These are phyloP conservation scores for Trinorchestia longiramus DNA, from an alignment of 1,140 invertebrate species.

Conservation along the genomic window DNA sequence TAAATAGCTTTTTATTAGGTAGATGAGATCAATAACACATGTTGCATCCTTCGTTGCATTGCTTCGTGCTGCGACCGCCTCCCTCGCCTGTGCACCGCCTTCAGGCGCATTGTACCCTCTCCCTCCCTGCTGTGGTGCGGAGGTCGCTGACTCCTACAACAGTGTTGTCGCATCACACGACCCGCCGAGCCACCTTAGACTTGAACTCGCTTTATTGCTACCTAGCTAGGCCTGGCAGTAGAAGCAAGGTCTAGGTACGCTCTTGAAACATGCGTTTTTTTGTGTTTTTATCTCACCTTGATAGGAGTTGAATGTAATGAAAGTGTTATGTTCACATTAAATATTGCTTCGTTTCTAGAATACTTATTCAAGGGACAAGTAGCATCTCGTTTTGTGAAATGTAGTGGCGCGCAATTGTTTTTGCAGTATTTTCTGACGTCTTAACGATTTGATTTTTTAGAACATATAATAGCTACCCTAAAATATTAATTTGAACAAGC, in stretches of 20 bases:
- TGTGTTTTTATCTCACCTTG: background rate
- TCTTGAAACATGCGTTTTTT: background rate
- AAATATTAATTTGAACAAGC: no score
- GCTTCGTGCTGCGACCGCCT: background rate
- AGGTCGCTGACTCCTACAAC: slow-evolving; percentile 17
- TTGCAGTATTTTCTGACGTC: no score
- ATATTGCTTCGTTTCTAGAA: no score
- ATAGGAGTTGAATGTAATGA: background rate
- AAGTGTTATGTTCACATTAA: background rate
- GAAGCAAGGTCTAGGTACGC: no score
- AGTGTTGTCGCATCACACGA: background rate
- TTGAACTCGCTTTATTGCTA: background rate
- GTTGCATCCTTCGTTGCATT: background rate
- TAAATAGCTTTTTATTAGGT: background rate
- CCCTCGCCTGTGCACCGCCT: background rate
- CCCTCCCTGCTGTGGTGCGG: background rate
- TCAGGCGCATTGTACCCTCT: background rate
- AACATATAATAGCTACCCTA: no score
- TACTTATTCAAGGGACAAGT: no score
- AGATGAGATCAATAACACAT: background rate
- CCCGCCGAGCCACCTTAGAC: background rate
- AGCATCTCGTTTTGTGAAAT: no score
- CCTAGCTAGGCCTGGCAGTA: background rate
- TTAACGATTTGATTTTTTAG: no score
- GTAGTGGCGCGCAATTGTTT: no score